Evolutionary conservation across 2,888 invertebrate species (phyloP).

Genomic region (Mesorhabditis spiculigera): DNA sequence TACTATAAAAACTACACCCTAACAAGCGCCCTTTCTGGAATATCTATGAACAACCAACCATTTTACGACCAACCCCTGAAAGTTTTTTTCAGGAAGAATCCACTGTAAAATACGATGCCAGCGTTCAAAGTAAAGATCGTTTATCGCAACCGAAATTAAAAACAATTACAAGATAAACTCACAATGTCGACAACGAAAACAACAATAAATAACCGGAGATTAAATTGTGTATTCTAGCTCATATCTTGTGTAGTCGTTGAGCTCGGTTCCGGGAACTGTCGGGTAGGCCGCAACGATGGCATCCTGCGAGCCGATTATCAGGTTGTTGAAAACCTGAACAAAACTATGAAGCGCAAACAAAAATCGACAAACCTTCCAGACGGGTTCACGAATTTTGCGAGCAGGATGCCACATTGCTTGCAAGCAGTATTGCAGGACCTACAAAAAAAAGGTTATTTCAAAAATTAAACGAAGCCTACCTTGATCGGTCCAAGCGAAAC

Average conservation of each 20-base stretch:
- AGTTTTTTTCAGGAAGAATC: no score
- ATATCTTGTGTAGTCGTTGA: conserved; percentile 85
- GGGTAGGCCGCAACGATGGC: conserved; percentile 95
- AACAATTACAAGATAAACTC: no score
- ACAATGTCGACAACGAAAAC: no score
- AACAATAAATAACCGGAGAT: not conserved
- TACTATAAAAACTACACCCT: no score
- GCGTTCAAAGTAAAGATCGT: no score
- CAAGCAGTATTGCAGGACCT: conserved; percentile 85
- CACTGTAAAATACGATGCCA: no score
- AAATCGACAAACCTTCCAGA: conserved; percentile 77
- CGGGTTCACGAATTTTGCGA: conserved; percentile 95
- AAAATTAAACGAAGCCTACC: conserved; percentile 35
- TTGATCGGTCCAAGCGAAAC: conserved; percentile 94
- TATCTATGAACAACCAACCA: no score
- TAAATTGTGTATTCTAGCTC: conserved; percentile 87
- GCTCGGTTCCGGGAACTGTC: conserved; percentile 89
- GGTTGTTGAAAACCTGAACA: conserved; percentile 76
- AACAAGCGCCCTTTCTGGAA: no score
- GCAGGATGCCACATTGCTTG: conserved; percentile 99
- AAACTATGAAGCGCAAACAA: not conserved
- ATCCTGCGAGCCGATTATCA: conserved; percentile 96
- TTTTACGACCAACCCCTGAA: no score
- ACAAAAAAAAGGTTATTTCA: conserved; percentile 7
- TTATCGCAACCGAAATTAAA: no score